phyloP scores from a whole-genome alignment of 2,113 vertebrate genomes.

The Atrichornis clamosus region DNA sequence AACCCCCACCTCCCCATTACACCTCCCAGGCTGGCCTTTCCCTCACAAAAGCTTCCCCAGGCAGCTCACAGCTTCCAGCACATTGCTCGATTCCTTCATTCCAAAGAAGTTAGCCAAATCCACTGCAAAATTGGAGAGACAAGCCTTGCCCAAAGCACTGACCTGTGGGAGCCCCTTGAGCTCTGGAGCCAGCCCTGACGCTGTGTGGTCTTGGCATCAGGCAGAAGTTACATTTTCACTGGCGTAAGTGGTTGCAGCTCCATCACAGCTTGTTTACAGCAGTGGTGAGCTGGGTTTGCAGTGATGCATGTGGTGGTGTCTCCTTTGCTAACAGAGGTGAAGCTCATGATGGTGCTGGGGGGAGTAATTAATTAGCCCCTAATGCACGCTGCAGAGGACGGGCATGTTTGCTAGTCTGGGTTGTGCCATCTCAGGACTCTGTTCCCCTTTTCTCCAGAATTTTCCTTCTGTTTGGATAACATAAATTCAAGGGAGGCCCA shows the following conservation, averaged over 20 bases:
- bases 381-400: fast-evolving
- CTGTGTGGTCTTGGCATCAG: neutral
- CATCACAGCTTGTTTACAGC: neutral
- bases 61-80: neutral
- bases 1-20: neutral
- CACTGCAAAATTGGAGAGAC: neutral
- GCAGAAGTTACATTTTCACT: neutral
- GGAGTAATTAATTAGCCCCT: neutral
- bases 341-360: neutral
- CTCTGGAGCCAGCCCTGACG: neutral
- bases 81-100: neutral
- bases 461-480: neutral
- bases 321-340: neutral
- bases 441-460: neutral
- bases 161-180: neutral
- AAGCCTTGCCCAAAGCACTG: neutral
- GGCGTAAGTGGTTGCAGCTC: neutral
- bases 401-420: neutral
- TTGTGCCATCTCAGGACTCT: neutral
- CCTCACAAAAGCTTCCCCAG: neutral
- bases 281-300: neutral
- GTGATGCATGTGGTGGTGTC: neutral
- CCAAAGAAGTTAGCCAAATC: neutral
- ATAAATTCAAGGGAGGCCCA: neutral
- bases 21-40: neutral